Conservation (phyloP, 1,140 invertebrate species). For the Littorina saxatilis region DNA sequence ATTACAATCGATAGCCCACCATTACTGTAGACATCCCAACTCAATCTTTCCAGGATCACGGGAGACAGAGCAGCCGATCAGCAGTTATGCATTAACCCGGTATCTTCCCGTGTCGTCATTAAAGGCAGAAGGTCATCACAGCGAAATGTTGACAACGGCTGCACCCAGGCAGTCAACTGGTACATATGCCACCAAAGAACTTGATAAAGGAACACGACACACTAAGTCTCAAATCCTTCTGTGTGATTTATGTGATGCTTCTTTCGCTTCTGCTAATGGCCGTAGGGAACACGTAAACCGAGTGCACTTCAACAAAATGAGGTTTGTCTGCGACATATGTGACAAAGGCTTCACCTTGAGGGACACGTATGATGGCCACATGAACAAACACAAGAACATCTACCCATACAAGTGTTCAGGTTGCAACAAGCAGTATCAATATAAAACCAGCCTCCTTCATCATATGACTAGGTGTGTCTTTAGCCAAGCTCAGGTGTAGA, state of each 20-base stretch:
- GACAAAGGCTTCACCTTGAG: constrained; percentile 6
- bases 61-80: too few species aligned
- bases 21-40: too few species aligned
- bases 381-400: constrained; percentile 23
- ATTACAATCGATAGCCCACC: too few species aligned
- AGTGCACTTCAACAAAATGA: not conserved
- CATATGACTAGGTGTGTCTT: not conserved
- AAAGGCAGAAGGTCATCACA: too few species aligned
- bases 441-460: constrained; percentile 16
- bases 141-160: too few species aligned
- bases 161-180: too few species aligned
- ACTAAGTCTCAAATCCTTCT: not conserved
- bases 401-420: constrained; percentile 10
- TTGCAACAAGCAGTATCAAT: not conserved
- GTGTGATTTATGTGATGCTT: constrained; percentile 1
- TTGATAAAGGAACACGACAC: too few species aligned
- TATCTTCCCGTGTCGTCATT: too few species aligned
- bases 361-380: constrained; percentile 13
- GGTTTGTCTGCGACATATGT: constrained; percentile 8
- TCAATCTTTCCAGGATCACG: too few species aligned
- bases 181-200: too few species aligned
- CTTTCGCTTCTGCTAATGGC: not conserved
- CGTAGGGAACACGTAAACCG: not conserved
- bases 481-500: too few species aligned
- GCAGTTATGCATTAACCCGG: too few species aligned